These are phyloP conservation scores for Gallinago undulata DNA, from an alignment of 2,113 vertebrate species.

Conservation along the genomic window DNA sequence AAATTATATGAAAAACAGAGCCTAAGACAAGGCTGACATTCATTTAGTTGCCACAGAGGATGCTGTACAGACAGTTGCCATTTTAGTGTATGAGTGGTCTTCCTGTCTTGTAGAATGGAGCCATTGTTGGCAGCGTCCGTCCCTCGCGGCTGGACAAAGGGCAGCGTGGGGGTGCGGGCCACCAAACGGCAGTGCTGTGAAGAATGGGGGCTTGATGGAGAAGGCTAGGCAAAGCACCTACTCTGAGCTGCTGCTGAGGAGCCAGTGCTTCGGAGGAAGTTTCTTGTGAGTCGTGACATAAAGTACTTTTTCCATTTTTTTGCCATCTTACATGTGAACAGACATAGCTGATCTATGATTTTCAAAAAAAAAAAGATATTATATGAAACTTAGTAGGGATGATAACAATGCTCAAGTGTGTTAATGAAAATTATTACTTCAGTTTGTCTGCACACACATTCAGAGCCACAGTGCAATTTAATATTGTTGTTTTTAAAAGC, in stretches of 20 bases:
- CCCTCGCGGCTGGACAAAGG: not conserved
- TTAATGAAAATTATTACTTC: not conserved
- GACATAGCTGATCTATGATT: not conserved
- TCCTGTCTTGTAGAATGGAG: constrained; percentile 34
- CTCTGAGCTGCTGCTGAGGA: not conserved
- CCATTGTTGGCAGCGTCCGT: not conserved
- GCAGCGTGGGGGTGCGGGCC: not conserved
- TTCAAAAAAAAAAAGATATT: not conserved
- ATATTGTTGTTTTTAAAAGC: not conserved
- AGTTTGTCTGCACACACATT: not conserved
- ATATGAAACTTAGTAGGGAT: not conserved
- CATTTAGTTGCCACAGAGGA: constrained; percentile 37
- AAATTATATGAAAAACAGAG: constrained; percentile 11
- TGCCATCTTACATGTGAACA: not conserved
- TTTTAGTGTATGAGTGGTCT: constrained; percentile 27
- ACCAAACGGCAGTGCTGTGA: not conserved
- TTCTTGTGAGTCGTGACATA: not conserved
- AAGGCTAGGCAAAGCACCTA: not conserved
- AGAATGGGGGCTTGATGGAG: not conserved
- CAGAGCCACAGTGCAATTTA: not conserved
- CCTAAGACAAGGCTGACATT: constrained; percentile 41
- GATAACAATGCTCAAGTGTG: not conserved
- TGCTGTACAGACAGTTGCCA: constrained; percentile 59
- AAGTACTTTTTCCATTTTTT: not conserved
- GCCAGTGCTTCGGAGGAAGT: not conserved